Evolutionary conservation across 2,113 vertebrate species (phyloP), one percentile per base, ranked within the genome.

Genomic region (Bothrops jararaca): DNA sequence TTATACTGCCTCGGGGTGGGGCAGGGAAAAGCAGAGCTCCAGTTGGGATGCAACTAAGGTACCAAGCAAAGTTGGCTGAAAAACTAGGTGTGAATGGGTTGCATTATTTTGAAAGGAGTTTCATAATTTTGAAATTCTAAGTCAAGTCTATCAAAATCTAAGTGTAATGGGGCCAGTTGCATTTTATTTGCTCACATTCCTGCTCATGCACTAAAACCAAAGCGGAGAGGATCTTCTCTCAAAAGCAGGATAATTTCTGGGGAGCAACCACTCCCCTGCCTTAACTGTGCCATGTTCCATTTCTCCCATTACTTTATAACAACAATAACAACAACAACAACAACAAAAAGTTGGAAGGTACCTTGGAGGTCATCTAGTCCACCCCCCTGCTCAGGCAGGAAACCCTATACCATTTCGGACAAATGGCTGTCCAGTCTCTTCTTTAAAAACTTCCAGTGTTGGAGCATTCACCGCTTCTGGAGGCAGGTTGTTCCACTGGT

Each of bases 1-100:
- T 92, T 95, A 96, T 96, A 92, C 95, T 95, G 93, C 94, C 95
- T 94, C 95, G 20, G 53, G 9, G 53, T 22, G n/a, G 26, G 39
- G n/a, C 15, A 18, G 4, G 1, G 23, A n/a, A 86, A 50, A 45
- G 12, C 34, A 42, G 1, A 9, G 1, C 15, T 60, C 22, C 34
- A 39, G 4, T 54, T 85, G 80, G 39, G 54, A 10, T 86, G 58
- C 48, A 80, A 58, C 8, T 48, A 7, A 58, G 12, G 24, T 12
- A 48, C 24, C 2, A 92, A 86, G 39, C 10, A 48, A 52, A 87
- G 42, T 58, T 52, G 42, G 8, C 85, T 87, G 29, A 91, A 92
- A 48, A 22, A 42, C 3, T 48, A 48, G 20, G 24, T 45, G 56
- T 45, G 56, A 34, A 13, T 52, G 45, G 6, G 48, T 15, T 24